These are phyloP conservation scores for Cacatua alba DNA, from an alignment of 2,113 vertebrate genomes.

Conservation along the genomic window DNA sequence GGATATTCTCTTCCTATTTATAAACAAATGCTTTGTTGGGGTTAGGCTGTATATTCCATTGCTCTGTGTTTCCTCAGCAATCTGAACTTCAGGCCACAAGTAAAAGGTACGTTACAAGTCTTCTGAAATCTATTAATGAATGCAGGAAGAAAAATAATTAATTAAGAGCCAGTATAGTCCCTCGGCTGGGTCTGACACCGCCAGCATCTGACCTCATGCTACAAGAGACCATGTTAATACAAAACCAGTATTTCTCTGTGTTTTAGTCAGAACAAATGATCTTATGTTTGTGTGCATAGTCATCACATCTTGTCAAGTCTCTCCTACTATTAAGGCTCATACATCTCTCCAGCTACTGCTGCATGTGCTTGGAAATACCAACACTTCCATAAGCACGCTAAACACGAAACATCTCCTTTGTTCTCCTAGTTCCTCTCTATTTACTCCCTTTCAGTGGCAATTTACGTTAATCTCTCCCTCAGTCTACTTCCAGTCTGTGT, in stretches of 20 bases:
- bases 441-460: not conserved
- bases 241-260: not conserved
- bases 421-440: not conserved
- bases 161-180: not conserved
- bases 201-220: not conserved
- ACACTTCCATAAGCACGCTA: not conserved
- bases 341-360: not conserved
- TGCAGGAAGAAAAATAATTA: not conserved
- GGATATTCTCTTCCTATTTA: conserved; percentile 74
- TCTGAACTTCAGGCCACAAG: not conserved
- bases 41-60: conserved; percentile 55
- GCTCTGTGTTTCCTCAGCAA: conserved; percentile 39
- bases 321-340: not conserved
- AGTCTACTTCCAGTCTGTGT: not conserved
- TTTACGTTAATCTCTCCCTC: not conserved
- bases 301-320: not conserved
- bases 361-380: not conserved
- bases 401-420: not conserved
- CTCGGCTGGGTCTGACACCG: not conserved
- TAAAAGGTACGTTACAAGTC: not conserved
- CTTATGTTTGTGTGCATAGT: not conserved
- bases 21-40: conserved; percentile 73
- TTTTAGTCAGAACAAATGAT: not conserved
- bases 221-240: not conserved
- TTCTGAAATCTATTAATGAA: conserved; percentile 30